A percentile compares a stretch with the other conserved stretches of the same genome.
phyloP scores from a whole-genome alignment of 2,797 vertebrate species.

The Coendou prehensilis region DNA sequence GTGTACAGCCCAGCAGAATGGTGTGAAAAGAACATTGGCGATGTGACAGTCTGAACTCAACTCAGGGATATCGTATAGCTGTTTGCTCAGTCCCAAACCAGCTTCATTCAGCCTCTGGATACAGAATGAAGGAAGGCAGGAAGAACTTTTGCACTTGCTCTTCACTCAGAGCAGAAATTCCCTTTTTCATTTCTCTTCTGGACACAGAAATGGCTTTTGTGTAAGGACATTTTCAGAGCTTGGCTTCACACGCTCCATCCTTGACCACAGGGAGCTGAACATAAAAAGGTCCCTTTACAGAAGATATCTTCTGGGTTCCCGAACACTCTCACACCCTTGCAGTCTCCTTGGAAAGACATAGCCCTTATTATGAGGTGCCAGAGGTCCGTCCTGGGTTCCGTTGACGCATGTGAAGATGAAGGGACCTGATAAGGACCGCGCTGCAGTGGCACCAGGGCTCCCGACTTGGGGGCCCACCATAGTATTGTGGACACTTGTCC shows the following conservation, averaged over 20 bases:
- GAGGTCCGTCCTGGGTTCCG: background rate
- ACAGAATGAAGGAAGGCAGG: background rate
- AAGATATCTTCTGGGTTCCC: background rate
- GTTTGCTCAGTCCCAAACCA: background rate
- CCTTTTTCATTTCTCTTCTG: background rate
- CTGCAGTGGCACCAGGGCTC: background rate
- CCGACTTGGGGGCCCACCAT: rapidly evolving
- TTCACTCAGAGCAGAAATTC: background rate
- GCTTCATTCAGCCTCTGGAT: background rate
- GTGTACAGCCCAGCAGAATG: background rate
- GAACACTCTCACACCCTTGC: background rate
- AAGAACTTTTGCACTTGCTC: background rate
- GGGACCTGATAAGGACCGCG: background rate
- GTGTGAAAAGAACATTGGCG: background rate
- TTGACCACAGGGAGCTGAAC: background rate
- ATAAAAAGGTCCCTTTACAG: background rate
- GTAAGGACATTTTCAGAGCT: background rate
- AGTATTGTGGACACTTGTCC: background rate
- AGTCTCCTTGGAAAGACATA: constrained; percentile 21
- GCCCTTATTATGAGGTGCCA: background rate
- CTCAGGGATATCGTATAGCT: background rate
- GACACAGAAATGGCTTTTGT: background rate
- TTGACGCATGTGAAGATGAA: background rate
- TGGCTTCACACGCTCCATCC: background rate
- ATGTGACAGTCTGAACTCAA: background rate